Evolutionary conservation across 1,140 invertebrate genomes (phyloP).

Genomic region (Sarcophaga bullata): DNA sequence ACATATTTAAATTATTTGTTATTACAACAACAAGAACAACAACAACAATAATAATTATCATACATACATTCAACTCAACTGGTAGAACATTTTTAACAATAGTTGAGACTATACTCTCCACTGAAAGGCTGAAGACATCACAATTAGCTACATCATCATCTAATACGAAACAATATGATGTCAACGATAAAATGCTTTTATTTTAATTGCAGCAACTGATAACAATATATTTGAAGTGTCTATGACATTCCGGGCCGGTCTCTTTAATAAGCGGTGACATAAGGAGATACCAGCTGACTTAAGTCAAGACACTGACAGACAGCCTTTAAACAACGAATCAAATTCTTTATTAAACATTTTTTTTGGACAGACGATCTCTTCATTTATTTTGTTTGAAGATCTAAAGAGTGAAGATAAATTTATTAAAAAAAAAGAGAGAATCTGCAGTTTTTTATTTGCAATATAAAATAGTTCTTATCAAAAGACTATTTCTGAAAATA

Average conservation of each 20-base stretch:
- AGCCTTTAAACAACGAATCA: neutral
- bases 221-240: neutral
- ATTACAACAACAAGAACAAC: no score
- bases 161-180: neutral
- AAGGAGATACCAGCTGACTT: neutral
- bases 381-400: no score
- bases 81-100: neutral
- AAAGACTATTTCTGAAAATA: no score
- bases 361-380: no score
- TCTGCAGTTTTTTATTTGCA: no score
- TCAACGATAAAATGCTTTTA: neutral
- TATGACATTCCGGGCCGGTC: neutral
- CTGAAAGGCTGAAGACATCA: neutral
- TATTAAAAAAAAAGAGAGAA: no score
- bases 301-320: neutral
- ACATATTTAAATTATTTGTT: no score
- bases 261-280: neutral
- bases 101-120: neutral
- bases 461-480: no score
- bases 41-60: neutral
- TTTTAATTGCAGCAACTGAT: conserved; percentile 7
- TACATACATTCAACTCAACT: neutral
- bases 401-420: no score
- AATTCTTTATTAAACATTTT: neutral
- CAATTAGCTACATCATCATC: neutral